phyloP scores from a whole-genome alignment of 2,113 vertebrate genomes.

The Rattus rattus region DNA sequence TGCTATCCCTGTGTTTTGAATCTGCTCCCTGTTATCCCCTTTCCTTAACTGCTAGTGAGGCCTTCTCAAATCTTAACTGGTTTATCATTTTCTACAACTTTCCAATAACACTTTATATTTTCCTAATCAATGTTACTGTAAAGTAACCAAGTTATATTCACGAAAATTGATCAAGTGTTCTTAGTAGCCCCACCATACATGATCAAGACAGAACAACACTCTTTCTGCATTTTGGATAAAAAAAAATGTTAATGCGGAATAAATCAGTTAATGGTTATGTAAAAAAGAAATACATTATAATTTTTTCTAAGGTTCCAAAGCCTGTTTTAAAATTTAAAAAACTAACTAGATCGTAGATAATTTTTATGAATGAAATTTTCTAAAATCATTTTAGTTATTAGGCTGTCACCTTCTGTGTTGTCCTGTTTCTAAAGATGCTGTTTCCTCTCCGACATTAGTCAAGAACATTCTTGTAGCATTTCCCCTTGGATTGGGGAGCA shows the following conservation, averaged over 20 bases:
- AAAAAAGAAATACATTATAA: neutral
- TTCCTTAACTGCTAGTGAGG: neutral
- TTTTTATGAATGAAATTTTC: neutral
- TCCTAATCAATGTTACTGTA: neutral
- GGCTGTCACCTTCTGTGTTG: neutral
- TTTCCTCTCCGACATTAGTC: neutral
- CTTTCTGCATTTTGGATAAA: neutral
- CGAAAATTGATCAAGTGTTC: neutral
- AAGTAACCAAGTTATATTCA: neutral
- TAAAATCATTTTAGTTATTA: neutral
- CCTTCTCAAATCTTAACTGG: neutral
- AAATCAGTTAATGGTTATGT: neutral
- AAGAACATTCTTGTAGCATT: neutral
- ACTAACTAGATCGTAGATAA: neutral
- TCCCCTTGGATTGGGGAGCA: neutral
- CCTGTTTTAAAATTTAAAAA: neutral
- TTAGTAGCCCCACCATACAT: neutral
- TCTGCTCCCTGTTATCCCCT: neutral
- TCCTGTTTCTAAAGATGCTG: neutral
- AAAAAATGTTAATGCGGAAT: neutral
- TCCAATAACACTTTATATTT: neutral
- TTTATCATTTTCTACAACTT: constrained; percentile 6
- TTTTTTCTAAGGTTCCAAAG: neutral
- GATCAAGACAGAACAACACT: neutral
- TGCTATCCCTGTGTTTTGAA: neutral